Evolutionary conservation across 1,140 invertebrate species (phyloP).

Genomic region (Physella acuta): DNA sequence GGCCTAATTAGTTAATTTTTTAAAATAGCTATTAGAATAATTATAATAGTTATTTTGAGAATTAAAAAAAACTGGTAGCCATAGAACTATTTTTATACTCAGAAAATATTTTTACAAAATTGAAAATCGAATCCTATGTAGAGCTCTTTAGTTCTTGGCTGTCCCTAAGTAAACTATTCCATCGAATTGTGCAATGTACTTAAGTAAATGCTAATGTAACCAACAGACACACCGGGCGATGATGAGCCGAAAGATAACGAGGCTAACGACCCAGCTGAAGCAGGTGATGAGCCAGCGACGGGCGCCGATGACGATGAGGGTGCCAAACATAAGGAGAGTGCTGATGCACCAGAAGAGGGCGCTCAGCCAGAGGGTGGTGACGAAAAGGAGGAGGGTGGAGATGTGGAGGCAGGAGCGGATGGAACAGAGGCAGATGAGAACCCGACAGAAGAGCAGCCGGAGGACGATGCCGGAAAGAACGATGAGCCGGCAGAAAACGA

Average conservation of each 20-base stretch:
- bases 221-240: background rate
- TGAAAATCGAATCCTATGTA: too few relatives aligned
- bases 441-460: constrained; percentile 4
- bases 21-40: too few relatives aligned
- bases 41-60: too few relatives aligned
- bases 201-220: too few relatives aligned
- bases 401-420: background rate
- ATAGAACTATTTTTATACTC: too few relatives aligned
- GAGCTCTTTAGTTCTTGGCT: too few relatives aligned
- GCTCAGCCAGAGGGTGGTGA: background rate
- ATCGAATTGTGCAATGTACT: too few relatives aligned
- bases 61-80: too few relatives aligned
- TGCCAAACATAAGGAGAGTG: background rate
- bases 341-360: background rate
- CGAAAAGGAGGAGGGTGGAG: background rate
- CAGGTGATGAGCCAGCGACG: background rate
- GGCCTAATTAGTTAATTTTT: too few relatives aligned
- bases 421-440: background rate
- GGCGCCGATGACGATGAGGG: constrained; percentile 9
- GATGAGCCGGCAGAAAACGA: background rate
- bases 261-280: background rate
- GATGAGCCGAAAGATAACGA: constrained; percentile 2
- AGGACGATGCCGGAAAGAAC: background rate
- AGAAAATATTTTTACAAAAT: too few relatives aligned
- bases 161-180: too few relatives aligned